These are phyloP conservation scores for Ceratina calcarata DNA, from an alignment of 1,140 invertebrate genomes.

Conservation along the genomic window DNA sequence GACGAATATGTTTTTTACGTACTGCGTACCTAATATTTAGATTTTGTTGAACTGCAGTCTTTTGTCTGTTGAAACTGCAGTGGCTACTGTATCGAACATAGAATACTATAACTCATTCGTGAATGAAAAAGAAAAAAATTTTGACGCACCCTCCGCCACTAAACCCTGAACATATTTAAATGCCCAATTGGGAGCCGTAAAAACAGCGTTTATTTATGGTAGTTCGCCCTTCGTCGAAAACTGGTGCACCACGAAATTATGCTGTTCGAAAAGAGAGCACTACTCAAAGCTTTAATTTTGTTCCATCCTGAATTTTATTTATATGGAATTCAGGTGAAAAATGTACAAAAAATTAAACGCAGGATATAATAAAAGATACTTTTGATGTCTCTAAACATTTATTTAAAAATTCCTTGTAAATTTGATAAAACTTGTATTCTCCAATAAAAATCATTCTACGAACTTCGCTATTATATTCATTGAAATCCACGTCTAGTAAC, in stretches of 20 bases:
- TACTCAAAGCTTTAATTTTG: conserved; percentile 37
- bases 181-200: conserved; percentile 80
- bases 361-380: too few relatives aligned
- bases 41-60: background rate
- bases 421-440: too few relatives aligned
- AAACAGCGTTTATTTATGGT: conserved; percentile 81
- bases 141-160: conserved; percentile 57
- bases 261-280: conserved; percentile 66
- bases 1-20: too few relatives aligned
- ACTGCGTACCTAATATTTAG: too few relatives aligned
- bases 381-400: too few relatives aligned
- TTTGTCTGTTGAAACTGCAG: too few relatives aligned
- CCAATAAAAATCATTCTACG: too few relatives aligned
- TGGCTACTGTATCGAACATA: too few relatives aligned
- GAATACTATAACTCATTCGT: background rate
- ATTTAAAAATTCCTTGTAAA: too few relatives aligned
- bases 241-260: conserved; percentile 74
- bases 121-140: conserved; percentile 10
- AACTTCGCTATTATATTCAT: too few relatives aligned
- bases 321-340: background rate
- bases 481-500: too few relatives aligned
- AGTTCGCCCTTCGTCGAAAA: conserved; percentile 74
- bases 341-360: too few relatives aligned
- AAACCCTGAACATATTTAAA: conserved; percentile 72
- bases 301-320: background rate